Base-by-base conservation (phyloP, 2,113 vertebrate species). In the Oryzias woworae region DNA sequence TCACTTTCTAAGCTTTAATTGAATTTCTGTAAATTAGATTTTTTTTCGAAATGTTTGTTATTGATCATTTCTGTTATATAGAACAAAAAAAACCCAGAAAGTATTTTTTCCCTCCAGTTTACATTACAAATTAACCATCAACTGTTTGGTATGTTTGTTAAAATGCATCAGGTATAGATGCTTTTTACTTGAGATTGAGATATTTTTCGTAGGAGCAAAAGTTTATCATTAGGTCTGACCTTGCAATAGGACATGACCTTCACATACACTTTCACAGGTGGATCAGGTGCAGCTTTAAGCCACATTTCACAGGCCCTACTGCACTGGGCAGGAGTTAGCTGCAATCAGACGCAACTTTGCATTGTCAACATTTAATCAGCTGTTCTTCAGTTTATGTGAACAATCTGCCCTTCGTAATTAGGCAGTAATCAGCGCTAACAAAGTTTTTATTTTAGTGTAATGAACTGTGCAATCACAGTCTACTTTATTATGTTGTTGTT, bases 401-500 rank as follows among this genome's bases (percentile, higher is more conserved):
- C 68, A 80, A 64, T 78, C 74, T 82, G 80, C 82, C 77, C 66
- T 71, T 85, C 71, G 71, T 83, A 75, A 89, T 87, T 83, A 85
- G 42, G 53, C 49, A 50, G 70, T 78, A 75, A 87, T 83, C 49
- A 4, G 60, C 43, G 16, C 69, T 73, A 85, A 75, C 64, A 68
- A 73, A 80, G 71, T 83, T 72, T 85, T 83, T 78, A 73, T 76
- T 75, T 69, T 73, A 70, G 72, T 66, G 62, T 82, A 86, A 85
- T 82, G 80, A 86, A 75, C 79, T 85, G 76, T 58, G 58, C 8
- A 59, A 68, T 70, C 65, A 17, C 41, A 15, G 5, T 28, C 46
- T 31, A 47, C 42, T 28, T 28, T 28, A 28, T 28, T 28, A 28
- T 28, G 4, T 4, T 5, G 26, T 28, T 28, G 26, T 28, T 28